These are phyloP conservation scores for Campaea margaritaria DNA, from an alignment of 2,888 invertebrate species.

Conservation along the genomic window DNA sequence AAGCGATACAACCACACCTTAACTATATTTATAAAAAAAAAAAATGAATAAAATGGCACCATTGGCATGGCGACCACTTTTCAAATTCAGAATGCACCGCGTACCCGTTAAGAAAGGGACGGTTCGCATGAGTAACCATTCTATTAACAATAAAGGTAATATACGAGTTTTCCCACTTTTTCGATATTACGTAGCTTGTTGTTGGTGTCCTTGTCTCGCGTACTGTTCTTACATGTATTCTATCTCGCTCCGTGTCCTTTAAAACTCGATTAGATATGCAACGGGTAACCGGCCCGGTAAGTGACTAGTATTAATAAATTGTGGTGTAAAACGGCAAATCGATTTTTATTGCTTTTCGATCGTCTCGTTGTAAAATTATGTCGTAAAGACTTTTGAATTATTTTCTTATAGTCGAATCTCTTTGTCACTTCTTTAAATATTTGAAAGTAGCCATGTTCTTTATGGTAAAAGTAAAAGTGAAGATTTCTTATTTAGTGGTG, in stretches of 20 bases:
- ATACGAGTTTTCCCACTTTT: background rate
- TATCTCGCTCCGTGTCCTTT: constrained; percentile 7
- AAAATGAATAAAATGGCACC: background rate
- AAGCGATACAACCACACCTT: too few relatives aligned
- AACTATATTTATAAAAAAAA: too few relatives aligned
- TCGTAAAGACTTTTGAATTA: background rate
- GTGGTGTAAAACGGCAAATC: constrained; percentile 3
- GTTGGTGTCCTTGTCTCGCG: constrained; percentile 7
- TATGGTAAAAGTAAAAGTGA: too few relatives aligned
- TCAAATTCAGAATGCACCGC: constrained; percentile 22
- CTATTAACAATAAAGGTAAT: background rate
- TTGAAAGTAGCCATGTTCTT: too few relatives aligned
- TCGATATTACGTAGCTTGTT: constrained; percentile 8
- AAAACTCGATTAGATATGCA: constrained; percentile 13
- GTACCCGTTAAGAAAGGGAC: constrained; percentile 12
- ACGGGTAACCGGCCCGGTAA: background rate
- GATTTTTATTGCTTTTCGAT: constrained; percentile 4
- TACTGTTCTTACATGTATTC: background rate
- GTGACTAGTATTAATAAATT: background rate
- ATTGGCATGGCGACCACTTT: constrained; percentile 8
- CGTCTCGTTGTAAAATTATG: background rate
- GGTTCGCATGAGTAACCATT: background rate
- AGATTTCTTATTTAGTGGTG: too few relatives aligned
- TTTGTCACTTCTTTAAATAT: too few relatives aligned
- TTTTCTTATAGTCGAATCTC: too few relatives aligned